phyloP scores from a whole-genome alignment of 2,797 vertebrate species.

The Pangasius krempfi region DNA sequence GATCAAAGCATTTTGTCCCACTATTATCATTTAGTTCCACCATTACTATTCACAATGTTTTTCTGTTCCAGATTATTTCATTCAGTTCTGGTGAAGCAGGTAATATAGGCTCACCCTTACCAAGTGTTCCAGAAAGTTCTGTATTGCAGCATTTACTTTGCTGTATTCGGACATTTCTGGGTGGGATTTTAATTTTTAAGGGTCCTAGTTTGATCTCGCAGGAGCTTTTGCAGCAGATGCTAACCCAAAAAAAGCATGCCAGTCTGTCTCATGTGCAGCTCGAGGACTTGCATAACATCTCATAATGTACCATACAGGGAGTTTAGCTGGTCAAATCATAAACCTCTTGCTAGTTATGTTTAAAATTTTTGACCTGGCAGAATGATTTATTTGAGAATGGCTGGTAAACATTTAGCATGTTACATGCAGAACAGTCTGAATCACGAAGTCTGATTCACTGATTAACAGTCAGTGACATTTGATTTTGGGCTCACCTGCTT shows the following conservation, averaged over 20 bases:
- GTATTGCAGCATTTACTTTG: not conserved
- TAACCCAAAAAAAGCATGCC: conserved; percentile 51
- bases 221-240: conserved; percentile 19
- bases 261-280: conserved; percentile 49
- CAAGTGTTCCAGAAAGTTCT: not conserved
- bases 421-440: not conserved
- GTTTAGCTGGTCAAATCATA: conserved; percentile 59
- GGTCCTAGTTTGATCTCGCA: not conserved
- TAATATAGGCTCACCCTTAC: not conserved
- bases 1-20: not conserved
- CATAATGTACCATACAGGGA: conserved; percentile 43
- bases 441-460: conserved; percentile 24
- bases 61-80: not conserved
- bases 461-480: conserved; percentile 13
- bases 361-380: conserved; percentile 55
- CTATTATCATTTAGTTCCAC: not conserved
- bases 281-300: conserved; percentile 64
- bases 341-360: conserved; percentile 68
- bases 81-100: not conserved
- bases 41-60: not conserved
- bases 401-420: not conserved
- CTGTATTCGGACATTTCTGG: not conserved
- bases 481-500: conserved; percentile 16
- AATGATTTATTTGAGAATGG: not conserved
- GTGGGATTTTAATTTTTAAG: not conserved